Conservation (phyloP, 2,888 invertebrate genomes). For the Venusia cambrica region DNA sequence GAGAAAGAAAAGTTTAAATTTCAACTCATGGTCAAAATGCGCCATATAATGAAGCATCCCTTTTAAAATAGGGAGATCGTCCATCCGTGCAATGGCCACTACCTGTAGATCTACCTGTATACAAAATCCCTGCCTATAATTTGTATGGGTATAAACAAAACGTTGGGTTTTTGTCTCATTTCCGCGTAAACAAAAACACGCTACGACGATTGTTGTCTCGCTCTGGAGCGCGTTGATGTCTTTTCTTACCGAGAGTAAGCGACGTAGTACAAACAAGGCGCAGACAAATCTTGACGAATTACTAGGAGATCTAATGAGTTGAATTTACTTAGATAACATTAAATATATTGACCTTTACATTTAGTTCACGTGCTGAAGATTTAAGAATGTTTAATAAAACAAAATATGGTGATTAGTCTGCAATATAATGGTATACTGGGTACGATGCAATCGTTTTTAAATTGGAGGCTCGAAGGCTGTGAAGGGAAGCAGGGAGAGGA, state of each 20-base stretch:
- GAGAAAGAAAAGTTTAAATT: conserved; percentile 53
- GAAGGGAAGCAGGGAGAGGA: conserved; percentile 49
- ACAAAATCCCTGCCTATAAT: conserved; percentile 71
- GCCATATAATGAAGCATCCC: conserved; percentile 62
- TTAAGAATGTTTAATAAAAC: too few species aligned
- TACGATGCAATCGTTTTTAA: conserved; percentile 52
- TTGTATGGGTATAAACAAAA: conserved; percentile 62
- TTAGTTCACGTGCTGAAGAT: too few species aligned
- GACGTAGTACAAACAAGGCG: conserved; percentile 44
- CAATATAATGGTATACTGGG: conserved; percentile 35
- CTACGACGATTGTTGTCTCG: conserved; percentile 44
- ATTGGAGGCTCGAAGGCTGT: conserved; percentile 49
- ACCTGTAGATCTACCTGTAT: conserved; percentile 62
- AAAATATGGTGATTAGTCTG: conserved; percentile 16
- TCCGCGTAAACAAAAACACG: conserved; percentile 45
- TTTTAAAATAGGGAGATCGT: conserved; percentile 64
- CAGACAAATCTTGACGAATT: conserved; percentile 26
- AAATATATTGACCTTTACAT: too few species aligned
- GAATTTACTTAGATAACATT: too few species aligned
- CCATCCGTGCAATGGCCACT: conserved; percentile 69
- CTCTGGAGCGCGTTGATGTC: conserved; percentile 70
- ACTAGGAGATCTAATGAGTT: too few species aligned
- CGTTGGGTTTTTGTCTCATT: conserved; percentile 56
- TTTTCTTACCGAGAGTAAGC: conserved; percentile 58
- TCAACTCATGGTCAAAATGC: conserved; percentile 51